phyloP scores from a whole-genome alignment of 1,140 invertebrate genomes.

The Listronotus oregonensis region DNA sequence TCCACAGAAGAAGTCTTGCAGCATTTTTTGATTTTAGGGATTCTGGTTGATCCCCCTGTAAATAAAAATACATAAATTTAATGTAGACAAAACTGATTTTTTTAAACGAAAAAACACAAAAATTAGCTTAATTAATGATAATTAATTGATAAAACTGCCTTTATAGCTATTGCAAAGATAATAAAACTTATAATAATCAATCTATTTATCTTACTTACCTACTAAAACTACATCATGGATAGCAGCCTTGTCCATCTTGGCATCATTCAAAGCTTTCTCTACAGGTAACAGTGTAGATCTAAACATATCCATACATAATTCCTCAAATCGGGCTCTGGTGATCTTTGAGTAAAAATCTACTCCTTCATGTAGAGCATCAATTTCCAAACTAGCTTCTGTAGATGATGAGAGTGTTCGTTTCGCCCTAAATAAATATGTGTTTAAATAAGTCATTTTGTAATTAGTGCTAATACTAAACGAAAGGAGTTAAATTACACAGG shows the following conservation, averaged over 20 bases:
- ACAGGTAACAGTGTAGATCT: slow-evolving; percentile 70
- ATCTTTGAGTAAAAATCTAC: slow-evolving; percentile 87
- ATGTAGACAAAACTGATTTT: too few species aligned
- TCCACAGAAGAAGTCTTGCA: slow-evolving; percentile 70
- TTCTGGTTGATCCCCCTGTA: slow-evolving; percentile 66
- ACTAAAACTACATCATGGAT: slow-evolving; percentile 71
- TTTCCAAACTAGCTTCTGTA: slow-evolving; percentile 73
- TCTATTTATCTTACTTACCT: slow-evolving; percentile 20
- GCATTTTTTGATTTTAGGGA: slow-evolving; percentile 69
- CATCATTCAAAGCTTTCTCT: slow-evolving; percentile 74
- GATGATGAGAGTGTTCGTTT: slow-evolving; percentile 71
- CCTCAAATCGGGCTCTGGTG: slow-evolving; percentile 83
- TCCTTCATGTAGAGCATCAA: slow-evolving; percentile 76
- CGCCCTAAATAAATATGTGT: slow-evolving; percentile 54
- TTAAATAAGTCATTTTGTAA: not conserved
- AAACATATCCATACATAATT: slow-evolving; percentile 84
- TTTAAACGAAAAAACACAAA: too few species aligned
- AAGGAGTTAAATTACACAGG: too few species aligned
- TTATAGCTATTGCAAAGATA: too few species aligned
- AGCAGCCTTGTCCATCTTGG: slow-evolving; percentile 73
- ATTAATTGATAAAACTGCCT: too few species aligned
- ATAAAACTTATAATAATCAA: too few species aligned
- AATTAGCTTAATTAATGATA: too few species aligned
- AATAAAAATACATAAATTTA: not conserved
- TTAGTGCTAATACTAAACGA: not conserved